These are phyloP conservation scores for Papilio dardanus DNA, from an alignment of 1,140 invertebrate genomes.

Conservation along the genomic window DNA sequence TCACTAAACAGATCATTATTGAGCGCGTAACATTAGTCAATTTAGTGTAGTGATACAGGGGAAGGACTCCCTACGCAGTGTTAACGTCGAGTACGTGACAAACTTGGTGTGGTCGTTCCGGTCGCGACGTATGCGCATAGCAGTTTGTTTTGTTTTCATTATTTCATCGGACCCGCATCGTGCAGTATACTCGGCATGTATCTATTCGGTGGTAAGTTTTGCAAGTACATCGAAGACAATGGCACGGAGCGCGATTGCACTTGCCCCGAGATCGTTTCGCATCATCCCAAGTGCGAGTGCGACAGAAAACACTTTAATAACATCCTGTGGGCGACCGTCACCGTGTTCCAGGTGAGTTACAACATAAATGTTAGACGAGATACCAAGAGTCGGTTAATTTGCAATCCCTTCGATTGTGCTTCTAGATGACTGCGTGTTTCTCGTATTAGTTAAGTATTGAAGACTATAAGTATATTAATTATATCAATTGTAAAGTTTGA, in stretches of 20 bases:
- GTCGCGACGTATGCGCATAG: constrained; percentile 80
- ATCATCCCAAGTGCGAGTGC: constrained; percentile 94
- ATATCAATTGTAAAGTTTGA: constrained; percentile 13
- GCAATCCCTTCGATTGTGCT: constrained; percentile 71
- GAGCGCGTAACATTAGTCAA: constrained; percentile 48
- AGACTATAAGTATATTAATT: constrained; percentile 9
- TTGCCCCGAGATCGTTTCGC: constrained; percentile 94
- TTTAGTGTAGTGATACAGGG: constrained; percentile 35
- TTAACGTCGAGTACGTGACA: constrained; percentile 68
- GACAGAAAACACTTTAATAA: constrained; percentile 99
- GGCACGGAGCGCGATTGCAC: constrained; percentile 93
- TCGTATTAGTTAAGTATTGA: constrained; percentile 53
- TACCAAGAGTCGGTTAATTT: constrained; percentile 76
- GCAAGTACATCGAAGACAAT: constrained; percentile 95
- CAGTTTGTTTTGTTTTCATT: constrained; percentile 82
- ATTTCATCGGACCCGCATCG: constrained; percentile 74
- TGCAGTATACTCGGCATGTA: constrained; percentile 98
- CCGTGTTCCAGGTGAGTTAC: constrained; percentile 96
- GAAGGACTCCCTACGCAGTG: constrained; percentile 52
- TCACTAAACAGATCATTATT: constrained; percentile 1
- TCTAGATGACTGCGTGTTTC: constrained; percentile 71
- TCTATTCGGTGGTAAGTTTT: constrained; percentile 99
- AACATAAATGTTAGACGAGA: constrained; percentile 61
- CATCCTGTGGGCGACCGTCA: constrained; percentile 97
- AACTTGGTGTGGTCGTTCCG: constrained; percentile 66